A percentile compares a stretch with the other conserved stretches of the same genome.
phyloP scores from a whole-genome alignment of 2,888 invertebrate species.

The Anorthoa munda region DNA sequence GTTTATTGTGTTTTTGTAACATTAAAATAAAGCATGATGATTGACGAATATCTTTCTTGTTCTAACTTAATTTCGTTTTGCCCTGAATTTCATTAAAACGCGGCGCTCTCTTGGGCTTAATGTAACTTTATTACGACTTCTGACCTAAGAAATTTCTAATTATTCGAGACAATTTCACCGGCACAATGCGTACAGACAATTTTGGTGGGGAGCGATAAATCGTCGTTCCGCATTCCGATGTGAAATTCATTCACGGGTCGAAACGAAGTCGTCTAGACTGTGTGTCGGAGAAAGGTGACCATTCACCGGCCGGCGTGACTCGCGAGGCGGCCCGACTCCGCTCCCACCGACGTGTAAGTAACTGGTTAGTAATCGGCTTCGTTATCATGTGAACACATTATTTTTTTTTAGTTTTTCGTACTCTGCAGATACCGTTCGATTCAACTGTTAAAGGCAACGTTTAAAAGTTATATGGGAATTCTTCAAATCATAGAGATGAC shows the following conservation, averaged over 20 bases:
- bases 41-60: constrained; percentile 42
- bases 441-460: constrained; percentile 44
- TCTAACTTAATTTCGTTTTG: constrained; percentile 27
- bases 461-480: constrained; percentile 39
- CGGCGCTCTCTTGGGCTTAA: constrained; percentile 44
- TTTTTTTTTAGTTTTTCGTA: constrained; percentile 46
- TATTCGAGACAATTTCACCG: constrained; percentile 82
- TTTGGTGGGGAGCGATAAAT: constrained; percentile 83
- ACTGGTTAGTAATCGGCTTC: constrained; percentile 73
- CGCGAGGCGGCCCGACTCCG: constrained; percentile 76
- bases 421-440: constrained; percentile 53
- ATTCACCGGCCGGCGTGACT: constrained; percentile 84
- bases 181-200: constrained; percentile 78
- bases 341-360: constrained; percentile 82
- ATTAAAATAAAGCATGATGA: constrained; percentile 19
- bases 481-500: constrained; percentile 21
- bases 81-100: constrained; percentile 58
- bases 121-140: constrained; percentile 61
- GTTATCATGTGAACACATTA: constrained; percentile 61
- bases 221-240: constrained; percentile 89
- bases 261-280: constrained; percentile 88
- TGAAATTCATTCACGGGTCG: constrained; percentile 89
- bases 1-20: constrained; percentile 18
- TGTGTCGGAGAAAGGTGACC: constrained; percentile 91
- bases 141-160: constrained; percentile 77